Conservation (phyloP, 2,113 vertebrate species). For the Macheiramphus alcinus region DNA sequence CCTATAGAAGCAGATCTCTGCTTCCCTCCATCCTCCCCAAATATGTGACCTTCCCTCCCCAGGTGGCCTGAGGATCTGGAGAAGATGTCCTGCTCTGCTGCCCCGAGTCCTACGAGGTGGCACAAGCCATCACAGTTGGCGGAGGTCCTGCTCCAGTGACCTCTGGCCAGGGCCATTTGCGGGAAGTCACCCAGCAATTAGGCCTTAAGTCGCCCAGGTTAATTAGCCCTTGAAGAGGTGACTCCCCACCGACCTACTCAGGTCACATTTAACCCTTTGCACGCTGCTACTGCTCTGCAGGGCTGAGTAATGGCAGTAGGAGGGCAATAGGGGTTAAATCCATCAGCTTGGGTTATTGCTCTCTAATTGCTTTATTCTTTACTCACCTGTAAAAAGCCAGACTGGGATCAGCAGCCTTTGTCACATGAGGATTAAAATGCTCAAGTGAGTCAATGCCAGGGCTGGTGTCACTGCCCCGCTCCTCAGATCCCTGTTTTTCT, state of each 20-base stretch:
- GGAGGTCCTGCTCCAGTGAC: background rate
- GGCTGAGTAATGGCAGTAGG: background rate
- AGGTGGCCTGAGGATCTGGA: background rate
- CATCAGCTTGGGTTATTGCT: rapidly evolving
- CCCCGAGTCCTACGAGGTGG: rapidly evolving
- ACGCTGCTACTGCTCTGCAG: background rate
- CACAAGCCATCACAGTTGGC: background rate
- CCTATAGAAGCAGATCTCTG: background rate
- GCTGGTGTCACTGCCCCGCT: background rate
- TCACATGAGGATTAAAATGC: background rate
- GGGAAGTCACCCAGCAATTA: background rate
- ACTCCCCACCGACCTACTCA: background rate
- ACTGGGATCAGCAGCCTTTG: background rate
- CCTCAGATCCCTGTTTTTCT: background rate
- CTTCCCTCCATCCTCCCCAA: background rate
- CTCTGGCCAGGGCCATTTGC: too few species aligned
- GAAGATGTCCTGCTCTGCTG: background rate
- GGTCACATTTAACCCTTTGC: background rate
- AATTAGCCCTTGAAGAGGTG: background rate
- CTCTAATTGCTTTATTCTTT: background rate
- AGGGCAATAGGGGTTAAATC: background rate
- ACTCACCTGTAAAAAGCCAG: background rate
- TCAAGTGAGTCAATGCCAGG: background rate
- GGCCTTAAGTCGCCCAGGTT: background rate
- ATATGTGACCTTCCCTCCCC: background rate